phyloP scores from a whole-genome alignment of 2,797 vertebrate genomes.

The Acrocephalus scirpaceus region DNA sequence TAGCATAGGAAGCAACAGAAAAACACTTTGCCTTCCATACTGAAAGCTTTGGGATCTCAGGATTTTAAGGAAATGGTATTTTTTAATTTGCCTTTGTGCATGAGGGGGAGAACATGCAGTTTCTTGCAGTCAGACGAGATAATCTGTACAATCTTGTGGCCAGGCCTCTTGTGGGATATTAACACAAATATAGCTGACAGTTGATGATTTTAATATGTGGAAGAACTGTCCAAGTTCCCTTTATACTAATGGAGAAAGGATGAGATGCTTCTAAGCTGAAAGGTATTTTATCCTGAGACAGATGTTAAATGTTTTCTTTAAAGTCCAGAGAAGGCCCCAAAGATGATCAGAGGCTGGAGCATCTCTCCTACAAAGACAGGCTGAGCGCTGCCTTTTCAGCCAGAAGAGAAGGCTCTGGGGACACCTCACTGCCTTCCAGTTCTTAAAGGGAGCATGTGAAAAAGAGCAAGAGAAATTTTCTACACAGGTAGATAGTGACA shows the following conservation, averaged over 20 bases:
- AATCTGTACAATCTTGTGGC: background rate
- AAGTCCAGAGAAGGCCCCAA: background rate
- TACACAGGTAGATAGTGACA: background rate
- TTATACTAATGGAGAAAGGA: background rate
- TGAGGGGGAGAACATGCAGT: rapidly evolving
- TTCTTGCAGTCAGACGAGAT: background rate
- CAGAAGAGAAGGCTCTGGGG: background rate
- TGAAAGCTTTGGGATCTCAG: background rate
- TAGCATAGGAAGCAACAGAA: background rate
- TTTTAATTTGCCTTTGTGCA: background rate
- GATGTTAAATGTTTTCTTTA: background rate
- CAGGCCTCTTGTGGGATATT: background rate
- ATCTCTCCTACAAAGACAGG: background rate
- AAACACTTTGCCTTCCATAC: background rate
- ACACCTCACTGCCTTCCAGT: background rate
- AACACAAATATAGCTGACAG: background rate
- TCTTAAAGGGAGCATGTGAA: background rate
- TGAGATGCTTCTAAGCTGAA: background rate
- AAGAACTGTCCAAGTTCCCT: background rate
- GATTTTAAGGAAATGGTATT: background rate
- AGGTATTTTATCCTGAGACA: background rate
- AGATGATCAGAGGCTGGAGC: background rate
- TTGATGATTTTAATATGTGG: background rate
- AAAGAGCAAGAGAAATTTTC: background rate
- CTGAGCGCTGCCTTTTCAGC: background rate